Conservation (phyloP, 2,797 vertebrate species). For the Stomatorhinus walkeri region DNA sequence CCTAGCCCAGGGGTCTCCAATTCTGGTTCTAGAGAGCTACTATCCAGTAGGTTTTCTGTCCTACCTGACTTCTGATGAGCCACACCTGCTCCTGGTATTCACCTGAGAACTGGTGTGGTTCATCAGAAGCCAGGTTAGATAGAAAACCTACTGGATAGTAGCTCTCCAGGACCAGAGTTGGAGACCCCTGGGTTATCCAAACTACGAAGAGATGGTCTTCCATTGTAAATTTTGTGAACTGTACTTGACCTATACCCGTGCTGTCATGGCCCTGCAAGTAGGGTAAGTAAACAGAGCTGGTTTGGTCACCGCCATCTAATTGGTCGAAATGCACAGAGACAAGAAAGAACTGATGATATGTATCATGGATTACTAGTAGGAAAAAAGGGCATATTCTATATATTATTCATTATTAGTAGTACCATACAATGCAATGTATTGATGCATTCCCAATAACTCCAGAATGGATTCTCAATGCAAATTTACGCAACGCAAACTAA, state of each 20-base stretch:
- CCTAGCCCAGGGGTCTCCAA: background rate
- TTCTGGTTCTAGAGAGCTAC: no score
- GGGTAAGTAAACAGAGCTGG: background rate
- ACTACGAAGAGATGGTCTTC: background rate
- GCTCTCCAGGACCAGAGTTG: no score
- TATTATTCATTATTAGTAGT: background rate
- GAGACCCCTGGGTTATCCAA: background rate
- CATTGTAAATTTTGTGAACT: background rate
- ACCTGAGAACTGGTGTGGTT: no score
- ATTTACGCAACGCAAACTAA: background rate
- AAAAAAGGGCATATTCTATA: background rate
- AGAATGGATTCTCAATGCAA: background rate
- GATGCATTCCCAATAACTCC: background rate
- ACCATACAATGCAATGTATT: background rate
- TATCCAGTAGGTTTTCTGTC: no score
- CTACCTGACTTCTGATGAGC: no score
- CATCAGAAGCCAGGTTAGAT: no score
- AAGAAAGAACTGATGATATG: background rate
- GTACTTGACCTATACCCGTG: background rate
- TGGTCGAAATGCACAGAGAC: background rate
- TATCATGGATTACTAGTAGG: background rate
- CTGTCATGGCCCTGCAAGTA: background rate
- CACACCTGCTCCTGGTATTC: no score
- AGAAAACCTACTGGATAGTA: no score
- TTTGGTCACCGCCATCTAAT: background rate